Evolutionary conservation across 2,888 invertebrate species (phyloP), one percentile per base, ranked within the genome.

Genomic region (Protophormia terraenovae): DNA sequence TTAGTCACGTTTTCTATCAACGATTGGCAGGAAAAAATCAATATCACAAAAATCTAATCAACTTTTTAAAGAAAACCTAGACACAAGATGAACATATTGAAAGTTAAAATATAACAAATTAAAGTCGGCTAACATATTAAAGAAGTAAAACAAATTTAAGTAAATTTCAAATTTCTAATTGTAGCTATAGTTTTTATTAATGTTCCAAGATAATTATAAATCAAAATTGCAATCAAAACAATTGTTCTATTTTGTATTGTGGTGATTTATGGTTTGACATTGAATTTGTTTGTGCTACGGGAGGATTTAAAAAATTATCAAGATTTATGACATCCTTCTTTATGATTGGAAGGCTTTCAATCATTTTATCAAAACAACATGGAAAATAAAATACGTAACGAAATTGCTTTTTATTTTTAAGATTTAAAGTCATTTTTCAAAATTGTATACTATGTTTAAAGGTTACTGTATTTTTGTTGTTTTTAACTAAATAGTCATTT

Each of bases 241-340:
- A 72, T 71, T 79, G 64, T 66, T 75, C 5, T 38, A n/a, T n/a
- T 3, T 3, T 79, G 16, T 35, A 47, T 38, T 55, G 12, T 27
- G 27, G 14, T 78, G 71, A 71, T 71, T 62, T 79, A 62, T 71
- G 16, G 27, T 16, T 53, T 41, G 55, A n/a, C 35, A 22, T 66
- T 60, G 29, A 60, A 71, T 47, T 7, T 22, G 10, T 14, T 19
- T 32, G 32, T 29, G 27, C 0, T 41, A n/a, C n/a, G n/a, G n/a
- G n/a, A n/a, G 79, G 73, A 29, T 55, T 58, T 67, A 14, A 45
- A 41, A 83, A 77, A 38, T 22, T 22, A 47, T 71, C 41, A 58
- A 82, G 85, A 85, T 85, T 85, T 82, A 85, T 85, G 78, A 85
- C 78, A 85, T 85, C 85, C 85, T 45, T 75, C 78, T 82, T 71